Evolutionary conservation across 2,888 invertebrate genomes (phyloP).

Genomic region (Eubasilissa splendida): DNA sequence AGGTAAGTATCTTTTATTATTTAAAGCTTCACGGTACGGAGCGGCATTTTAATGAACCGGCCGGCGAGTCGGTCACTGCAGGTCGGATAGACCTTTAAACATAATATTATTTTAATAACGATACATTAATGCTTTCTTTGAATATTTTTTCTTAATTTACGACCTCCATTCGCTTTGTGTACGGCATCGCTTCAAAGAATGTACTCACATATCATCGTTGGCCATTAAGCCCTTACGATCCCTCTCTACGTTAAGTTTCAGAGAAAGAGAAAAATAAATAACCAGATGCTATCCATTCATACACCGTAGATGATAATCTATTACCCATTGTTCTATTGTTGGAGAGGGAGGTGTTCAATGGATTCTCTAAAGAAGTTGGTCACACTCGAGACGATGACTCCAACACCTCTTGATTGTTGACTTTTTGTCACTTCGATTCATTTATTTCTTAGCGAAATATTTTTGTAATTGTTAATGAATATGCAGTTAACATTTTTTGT

Average conservation of each 20-base stretch:
- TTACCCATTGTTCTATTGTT: conserved; percentile 58
- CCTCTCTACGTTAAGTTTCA: conserved; percentile 18
- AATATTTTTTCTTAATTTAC: conserved; percentile 44
- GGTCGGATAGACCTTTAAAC: neutral
- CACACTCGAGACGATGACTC: conserved; percentile 48
- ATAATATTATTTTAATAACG: conserved; percentile 25
- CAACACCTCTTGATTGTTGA: conserved; percentile 42
- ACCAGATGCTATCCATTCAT: conserved; percentile 31
- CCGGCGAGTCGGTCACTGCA: neutral
- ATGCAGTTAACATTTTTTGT: too few species aligned
- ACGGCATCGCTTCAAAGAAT: conserved; percentile 23
- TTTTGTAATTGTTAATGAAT: too few species aligned
- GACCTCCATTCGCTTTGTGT: conserved; percentile 42
- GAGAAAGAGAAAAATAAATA: conserved; percentile 40
- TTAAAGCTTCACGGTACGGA: neutral
- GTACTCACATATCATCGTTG: conserved; percentile 3
- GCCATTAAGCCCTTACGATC: conserved; percentile 14
- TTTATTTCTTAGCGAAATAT: too few species aligned
- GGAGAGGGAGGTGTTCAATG: conserved; percentile 43
- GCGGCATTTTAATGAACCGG: conserved; percentile 28
- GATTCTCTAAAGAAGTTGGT: conserved; percentile 44
- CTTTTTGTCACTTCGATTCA: neutral
- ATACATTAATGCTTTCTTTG: conserved; percentile 22
- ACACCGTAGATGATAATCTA: conserved; percentile 53
- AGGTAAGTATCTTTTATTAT: too few species aligned